Evolutionary conservation across 2,113 vertebrate species (phyloP).

Genomic region (Bungarus multicinctus): DNA sequence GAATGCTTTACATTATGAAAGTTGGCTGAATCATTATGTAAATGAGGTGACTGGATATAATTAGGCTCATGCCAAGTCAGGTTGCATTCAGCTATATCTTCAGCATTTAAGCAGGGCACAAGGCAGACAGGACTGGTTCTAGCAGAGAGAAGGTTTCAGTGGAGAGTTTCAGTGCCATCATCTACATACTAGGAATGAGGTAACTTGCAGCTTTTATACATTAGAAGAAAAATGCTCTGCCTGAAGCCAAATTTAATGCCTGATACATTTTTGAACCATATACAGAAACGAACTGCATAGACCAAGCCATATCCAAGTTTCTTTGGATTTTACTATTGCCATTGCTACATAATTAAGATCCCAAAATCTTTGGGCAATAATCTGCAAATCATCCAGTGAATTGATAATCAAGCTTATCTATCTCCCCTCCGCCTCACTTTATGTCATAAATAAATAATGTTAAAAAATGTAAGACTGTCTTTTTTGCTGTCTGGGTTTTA

Average conservation of each 20-base stretch:
- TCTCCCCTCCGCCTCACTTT: background rate
- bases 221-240: background rate
- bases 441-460: background rate
- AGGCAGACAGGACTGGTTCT: background rate
- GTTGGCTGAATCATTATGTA: background rate
- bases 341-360: background rate
- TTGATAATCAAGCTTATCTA: background rate
- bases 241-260: background rate
- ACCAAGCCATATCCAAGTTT: background rate
- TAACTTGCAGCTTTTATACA: background rate
- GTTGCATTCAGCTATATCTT: background rate
- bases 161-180: background rate
- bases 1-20: background rate
- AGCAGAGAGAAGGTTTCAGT: background rate
- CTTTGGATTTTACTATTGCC: background rate
- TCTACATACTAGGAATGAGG: background rate
- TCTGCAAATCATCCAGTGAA: background rate
- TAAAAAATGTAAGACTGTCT: background rate
- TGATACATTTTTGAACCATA: background rate
- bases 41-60: background rate
- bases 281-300: background rate
- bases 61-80: background rate
- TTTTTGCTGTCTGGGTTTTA: background rate
- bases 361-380: background rate
- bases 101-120: background rate